Evolutionary conservation across 2,113 vertebrate genomes (phyloP), one percentile per base, ranked within the genome.

Genomic region (Nibea coibor): DNA sequence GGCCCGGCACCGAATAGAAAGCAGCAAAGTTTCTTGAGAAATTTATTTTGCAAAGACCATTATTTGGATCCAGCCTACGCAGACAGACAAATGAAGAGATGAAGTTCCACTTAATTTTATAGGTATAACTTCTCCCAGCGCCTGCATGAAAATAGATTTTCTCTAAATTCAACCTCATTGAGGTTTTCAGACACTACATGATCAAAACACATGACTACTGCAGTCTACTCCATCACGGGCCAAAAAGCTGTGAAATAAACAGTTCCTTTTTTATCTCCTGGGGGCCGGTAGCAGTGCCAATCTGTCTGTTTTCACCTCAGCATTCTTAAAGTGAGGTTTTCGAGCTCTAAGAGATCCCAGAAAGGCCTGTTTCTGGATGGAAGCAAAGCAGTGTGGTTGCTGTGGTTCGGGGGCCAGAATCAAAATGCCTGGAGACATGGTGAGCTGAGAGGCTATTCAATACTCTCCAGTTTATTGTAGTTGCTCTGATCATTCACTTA

Each of bases 401-500:
- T 88, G 86, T 63, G 90, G 91, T 92, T 86, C 72, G 78, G 75
- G 76, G 81, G 71, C 76, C 20, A 31, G 74, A 84, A 83, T 81
- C 90, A 89, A 90, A 88, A 87, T 51, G 82, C 81, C 68, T 67
- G 74, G 59, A 88, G 75, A 84, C 75, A 56, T 89, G 77, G 77
- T 53, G 80, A 88, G 71, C 85, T 59, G 81, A 90, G 75, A 86
- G 51, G 90, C 82, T 81, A 89, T 90, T 90, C 81, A 90, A 93
- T 91, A 87, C 81, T 85, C 79, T 81, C 45, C 56, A 64, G 78
- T 90, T 89, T 88, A 89, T 87, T 87, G 81, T 87, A 88, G 81
- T 65, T 86, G 63, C 88, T 93, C 81, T 86, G 81, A 93, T 91
- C 90, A 89, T 84, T 92, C 79, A 86, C 83, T 93, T 89, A 84